Percentiles rank a stretch among this genome's conserved stretches.
phyloP scores from a whole-genome alignment of 2,888 invertebrate genomes.

The Chrysomela aeneicollis region DNA sequence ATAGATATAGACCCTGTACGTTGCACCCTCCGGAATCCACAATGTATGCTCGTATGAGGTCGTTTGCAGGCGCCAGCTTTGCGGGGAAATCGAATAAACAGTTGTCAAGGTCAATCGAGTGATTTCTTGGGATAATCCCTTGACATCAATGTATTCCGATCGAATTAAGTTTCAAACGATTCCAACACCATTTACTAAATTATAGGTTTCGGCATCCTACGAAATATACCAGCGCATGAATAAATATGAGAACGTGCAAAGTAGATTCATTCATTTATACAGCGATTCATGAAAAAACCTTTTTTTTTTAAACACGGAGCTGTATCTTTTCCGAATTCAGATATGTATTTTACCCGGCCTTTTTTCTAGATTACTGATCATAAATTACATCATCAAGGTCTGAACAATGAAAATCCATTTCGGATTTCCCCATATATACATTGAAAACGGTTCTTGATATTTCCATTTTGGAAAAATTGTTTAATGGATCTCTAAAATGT shows the following conservation, averaged over 20 bases:
- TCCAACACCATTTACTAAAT: constrained; percentile 5
- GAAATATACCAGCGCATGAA: background rate
- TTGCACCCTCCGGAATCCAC: background rate
- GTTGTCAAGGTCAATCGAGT: background rate
- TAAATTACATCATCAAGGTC: too few relatives aligned
- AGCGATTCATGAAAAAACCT: background rate
- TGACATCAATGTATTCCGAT: constrained; percentile 4
- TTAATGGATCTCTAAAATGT: too few relatives aligned
- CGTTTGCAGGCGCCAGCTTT: background rate
- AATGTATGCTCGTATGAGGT: background rate
- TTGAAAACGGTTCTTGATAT: too few relatives aligned
- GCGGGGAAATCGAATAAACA: background rate
- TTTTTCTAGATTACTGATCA: too few relatives aligned
- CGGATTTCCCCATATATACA: too few relatives aligned
- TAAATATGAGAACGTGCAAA: background rate
- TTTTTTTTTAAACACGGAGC: too few relatives aligned
- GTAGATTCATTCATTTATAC: background rate
- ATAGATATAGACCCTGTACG: too few relatives aligned
- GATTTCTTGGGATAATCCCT: constrained; percentile 4
- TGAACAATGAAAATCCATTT: too few relatives aligned
- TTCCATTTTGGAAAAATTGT: too few relatives aligned
- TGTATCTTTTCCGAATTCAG: too few relatives aligned
- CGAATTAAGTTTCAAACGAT: background rate
- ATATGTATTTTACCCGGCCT: too few relatives aligned
- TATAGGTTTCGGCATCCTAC: background rate